phyloP scores from a whole-genome alignment of 2,797 vertebrate species.

The Taenioides sp. region DNA sequence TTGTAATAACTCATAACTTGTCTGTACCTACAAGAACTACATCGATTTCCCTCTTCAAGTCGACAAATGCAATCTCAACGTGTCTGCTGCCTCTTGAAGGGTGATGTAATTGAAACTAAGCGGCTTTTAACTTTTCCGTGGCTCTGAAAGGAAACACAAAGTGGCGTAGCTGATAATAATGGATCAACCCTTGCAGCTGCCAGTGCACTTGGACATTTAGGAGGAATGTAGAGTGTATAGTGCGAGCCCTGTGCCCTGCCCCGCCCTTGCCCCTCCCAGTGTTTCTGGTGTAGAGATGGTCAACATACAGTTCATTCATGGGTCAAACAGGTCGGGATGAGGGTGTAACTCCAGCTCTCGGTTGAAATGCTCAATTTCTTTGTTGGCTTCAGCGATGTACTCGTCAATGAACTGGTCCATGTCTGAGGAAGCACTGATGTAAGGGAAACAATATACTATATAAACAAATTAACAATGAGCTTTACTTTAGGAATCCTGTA shows the following conservation, averaged over 20 bases:
- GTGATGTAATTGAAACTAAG: conserved; percentile 28
- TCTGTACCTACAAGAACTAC: conserved; percentile 16
- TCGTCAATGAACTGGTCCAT: conserved; percentile 94
- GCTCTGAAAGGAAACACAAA: conserved; percentile 27
- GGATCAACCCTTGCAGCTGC: conserved; percentile 21
- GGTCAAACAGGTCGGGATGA: conserved; percentile 89
- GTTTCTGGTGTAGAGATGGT: conserved; percentile 31
- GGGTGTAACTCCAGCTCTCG: conserved; percentile 87
- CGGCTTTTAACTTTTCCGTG: conserved; percentile 13
- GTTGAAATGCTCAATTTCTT: conserved; percentile 92
- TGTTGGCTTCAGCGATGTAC: conserved; percentile 89
- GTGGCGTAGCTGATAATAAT: conserved; percentile 19
- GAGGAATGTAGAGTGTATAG: conserved; percentile 25
- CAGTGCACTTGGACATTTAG: conserved; percentile 34
- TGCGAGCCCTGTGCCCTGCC: conserved; percentile 25
- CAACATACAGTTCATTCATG: conserved; percentile 53
- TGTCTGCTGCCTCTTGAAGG: conserved; percentile 16
- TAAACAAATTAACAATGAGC: not conserved
- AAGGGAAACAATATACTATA: conserved; percentile 69
- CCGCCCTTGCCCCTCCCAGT: conserved; percentile 28
- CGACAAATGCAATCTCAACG: conserved; percentile 21
- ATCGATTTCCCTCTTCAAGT: conserved; percentile 13
- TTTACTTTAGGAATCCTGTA: too few species aligned
- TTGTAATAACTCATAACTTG: conserved; percentile 14
- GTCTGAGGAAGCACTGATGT: conserved; percentile 76